phyloP scores from a whole-genome alignment of 2,888 invertebrate genomes.

The Lycaena phlaeas region DNA sequence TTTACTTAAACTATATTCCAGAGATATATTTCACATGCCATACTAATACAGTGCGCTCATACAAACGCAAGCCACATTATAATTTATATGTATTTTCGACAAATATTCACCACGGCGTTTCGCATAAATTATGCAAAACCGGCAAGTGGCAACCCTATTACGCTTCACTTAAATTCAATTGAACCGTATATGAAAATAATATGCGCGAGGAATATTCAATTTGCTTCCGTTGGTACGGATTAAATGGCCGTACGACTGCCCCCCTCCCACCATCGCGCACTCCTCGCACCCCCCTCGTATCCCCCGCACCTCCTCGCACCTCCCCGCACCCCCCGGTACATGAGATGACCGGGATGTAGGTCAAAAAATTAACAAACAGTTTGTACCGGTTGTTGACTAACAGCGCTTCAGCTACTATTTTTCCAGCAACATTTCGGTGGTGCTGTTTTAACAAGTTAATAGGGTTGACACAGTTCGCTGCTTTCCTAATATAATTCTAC shows the following conservation, averaged over 20 bases:
- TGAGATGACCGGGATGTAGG: neutral
- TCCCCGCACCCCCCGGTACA: neutral
- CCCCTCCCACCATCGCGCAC: neutral
- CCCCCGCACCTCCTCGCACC: neutral
- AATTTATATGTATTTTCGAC: no score
- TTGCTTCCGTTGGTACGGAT: slow-evolving; percentile 5
- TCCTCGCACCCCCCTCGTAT: no score
- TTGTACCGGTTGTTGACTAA: slow-evolving; percentile 2
- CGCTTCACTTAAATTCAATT: slow-evolving; percentile 15
- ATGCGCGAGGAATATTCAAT: slow-evolving; percentile 9
- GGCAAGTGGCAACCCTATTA: slow-evolving; percentile 1
- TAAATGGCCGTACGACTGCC: neutral
- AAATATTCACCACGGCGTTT: neutral
- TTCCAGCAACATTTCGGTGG: slow-evolving; percentile 1
- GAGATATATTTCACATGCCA: no score
- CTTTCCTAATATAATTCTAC: no score
- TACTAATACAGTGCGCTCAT: no score
- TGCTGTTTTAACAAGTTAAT: neutral
- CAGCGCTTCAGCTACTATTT: neutral
- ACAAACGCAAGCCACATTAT: no score
- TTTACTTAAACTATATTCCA: no score
- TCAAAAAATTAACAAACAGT: slow-evolving; percentile 9
- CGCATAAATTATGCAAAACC: slow-evolving; percentile 5
- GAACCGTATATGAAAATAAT: slow-evolving; percentile 8
- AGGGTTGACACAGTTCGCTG: neutral